Conservation (phyloP, 1,140 invertebrate genomes). For the Venustaconcha ellipsiformis region DNA sequence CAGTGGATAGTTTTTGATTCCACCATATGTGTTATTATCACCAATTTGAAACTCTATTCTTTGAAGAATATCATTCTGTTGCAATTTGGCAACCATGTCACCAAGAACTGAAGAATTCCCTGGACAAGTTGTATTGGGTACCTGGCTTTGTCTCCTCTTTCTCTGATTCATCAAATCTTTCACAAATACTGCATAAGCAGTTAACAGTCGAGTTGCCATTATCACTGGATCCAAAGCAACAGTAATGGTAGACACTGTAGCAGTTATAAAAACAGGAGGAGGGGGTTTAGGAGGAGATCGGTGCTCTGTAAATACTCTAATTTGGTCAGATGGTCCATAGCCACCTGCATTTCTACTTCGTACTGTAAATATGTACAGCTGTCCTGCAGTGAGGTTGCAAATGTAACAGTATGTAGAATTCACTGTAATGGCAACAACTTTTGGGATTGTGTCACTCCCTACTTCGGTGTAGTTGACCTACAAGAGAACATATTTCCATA, state of each 20-base stretch:
- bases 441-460: slow-evolving; percentile 18
- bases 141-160: slow-evolving; percentile 15
- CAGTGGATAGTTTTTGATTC: slow-evolving; percentile 46
- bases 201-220: slow-evolving; percentile 35
- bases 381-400: slow-evolving; percentile 28
- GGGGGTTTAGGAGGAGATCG: slow-evolving; percentile 27
- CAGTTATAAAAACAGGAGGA: slow-evolving; percentile 41
- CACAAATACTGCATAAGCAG: slow-evolving; percentile 44
- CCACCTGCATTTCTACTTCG: slow-evolving; percentile 18
- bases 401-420: background rate
- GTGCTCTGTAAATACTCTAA: slow-evolving; percentile 29
- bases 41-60: slow-evolving; percentile 44
- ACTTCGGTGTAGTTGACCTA: slow-evolving; percentile 29
- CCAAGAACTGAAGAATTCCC: slow-evolving; percentile 33
- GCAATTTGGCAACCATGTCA: slow-evolving; percentile 37
- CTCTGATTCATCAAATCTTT: slow-evolving; percentile 28
- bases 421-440: slow-evolving; percentile 31
- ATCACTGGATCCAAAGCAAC: slow-evolving; percentile 49
- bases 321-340: background rate
- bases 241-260: slow-evolving; percentile 38
- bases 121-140: slow-evolving; percentile 20
- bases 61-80: slow-evolving; percentile 31
- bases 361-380: slow-evolving; percentile 20
- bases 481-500: background rate
- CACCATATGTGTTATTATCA: slow-evolving; percentile 41